phyloP scores from a whole-genome alignment of 2,797 vertebrate genomes.

The Muscicapa comitata region DNA sequence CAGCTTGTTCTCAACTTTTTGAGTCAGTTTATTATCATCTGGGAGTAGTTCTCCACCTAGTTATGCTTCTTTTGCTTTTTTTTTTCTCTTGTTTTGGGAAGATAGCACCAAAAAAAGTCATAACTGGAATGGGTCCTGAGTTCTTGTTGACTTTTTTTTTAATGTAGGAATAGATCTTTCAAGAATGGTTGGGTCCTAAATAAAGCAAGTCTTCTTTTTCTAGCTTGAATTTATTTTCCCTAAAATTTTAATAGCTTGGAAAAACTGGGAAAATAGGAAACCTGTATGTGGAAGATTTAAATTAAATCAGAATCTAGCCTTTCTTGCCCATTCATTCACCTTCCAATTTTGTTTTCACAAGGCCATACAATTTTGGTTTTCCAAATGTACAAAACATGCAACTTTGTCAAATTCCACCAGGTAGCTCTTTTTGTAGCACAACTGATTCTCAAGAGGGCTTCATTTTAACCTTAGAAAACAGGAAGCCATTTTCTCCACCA shows the following conservation, averaged over 20 bases:
- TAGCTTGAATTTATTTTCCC: not conserved
- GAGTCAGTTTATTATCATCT: constrained; percentile 9
- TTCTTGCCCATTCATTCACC: not conserved
- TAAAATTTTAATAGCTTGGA: not conserved
- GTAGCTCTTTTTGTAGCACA: not conserved
- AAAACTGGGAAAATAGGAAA: not conserved
- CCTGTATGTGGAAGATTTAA: not conserved
- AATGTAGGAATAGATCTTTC: not conserved
- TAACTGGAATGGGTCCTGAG: not conserved
- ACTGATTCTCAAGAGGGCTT: not conserved
- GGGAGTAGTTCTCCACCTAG: not conserved
- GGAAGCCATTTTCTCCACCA: not conserved
- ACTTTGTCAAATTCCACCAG: not conserved
- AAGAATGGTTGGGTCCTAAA: not conserved
- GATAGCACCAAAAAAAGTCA: not conserved
- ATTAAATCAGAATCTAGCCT: not conserved
- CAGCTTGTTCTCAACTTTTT: constrained; percentile 3
- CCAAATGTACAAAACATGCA: not conserved
- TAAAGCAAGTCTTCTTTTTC: not conserved
- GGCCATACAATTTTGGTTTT: not conserved
- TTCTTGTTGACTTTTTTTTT: not conserved
- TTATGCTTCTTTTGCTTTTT: not conserved
- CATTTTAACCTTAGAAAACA: not conserved
- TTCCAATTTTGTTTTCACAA: not conserved
- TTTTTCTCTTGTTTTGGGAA: not conserved